Conservation (phyloP, 2,113 vertebrate species). For the Tiliqua scincoides region DNA sequence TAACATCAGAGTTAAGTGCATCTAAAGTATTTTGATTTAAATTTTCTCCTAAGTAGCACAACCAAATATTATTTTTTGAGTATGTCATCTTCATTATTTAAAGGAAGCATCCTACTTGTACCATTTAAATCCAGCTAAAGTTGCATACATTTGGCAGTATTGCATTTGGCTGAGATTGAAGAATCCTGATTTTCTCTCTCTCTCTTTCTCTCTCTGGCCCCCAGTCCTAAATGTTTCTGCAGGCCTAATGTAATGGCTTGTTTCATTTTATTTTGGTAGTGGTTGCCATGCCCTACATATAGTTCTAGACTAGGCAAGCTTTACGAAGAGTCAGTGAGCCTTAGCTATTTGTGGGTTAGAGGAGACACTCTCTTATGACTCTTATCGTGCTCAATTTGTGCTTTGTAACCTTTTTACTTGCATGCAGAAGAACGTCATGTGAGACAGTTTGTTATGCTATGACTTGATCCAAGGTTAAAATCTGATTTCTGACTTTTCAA, state of each 20-base stretch:
- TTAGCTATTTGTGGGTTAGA: neutral
- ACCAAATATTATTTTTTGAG: too few species aligned
- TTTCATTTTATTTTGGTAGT: neutral
- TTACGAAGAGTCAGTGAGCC: neutral
- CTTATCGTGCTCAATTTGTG: neutral
- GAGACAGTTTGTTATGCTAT: conserved; percentile 63
- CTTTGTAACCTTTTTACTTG: conserved; percentile 13
- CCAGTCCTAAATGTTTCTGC: neutral
- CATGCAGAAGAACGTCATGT: conserved; percentile 1
- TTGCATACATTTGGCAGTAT: too few species aligned
- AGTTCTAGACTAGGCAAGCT: neutral
- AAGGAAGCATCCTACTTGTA: too few species aligned
- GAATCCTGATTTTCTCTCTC: too few species aligned
- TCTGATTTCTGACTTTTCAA: conserved; percentile 82
- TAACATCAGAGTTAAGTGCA: too few species aligned
- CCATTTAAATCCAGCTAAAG: too few species aligned
- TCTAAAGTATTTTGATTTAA: too few species aligned
- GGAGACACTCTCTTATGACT: neutral
- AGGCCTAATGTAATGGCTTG: neutral
- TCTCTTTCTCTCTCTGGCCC: neutral
- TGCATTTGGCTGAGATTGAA: too few species aligned
- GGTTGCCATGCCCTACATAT: neutral
- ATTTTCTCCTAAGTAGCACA: too few species aligned
- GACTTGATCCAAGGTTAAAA: conserved; percentile 77
- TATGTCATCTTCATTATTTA: too few species aligned